Evolutionary conservation across 92 coral and sea anemone genomes (phyloP).

Genomic region (Palythoa grandis): DNA sequence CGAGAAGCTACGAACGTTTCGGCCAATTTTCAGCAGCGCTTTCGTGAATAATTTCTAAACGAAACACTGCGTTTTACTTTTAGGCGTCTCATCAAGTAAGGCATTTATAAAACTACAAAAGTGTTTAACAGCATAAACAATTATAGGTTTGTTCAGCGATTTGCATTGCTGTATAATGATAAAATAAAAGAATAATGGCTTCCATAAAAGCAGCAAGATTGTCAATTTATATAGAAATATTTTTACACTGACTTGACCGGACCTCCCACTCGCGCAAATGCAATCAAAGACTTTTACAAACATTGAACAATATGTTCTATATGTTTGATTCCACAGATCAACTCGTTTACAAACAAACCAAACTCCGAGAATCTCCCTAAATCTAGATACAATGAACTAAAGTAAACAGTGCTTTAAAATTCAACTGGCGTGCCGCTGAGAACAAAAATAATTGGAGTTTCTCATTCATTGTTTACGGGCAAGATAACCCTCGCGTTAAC

Average conservation of each 20-base stretch:
- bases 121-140: too few relatives aligned
- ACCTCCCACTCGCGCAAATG: slow-evolving; percentile 22
- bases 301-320: slow-evolving; percentile 24
- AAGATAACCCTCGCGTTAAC: neutral
- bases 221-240: neutral
- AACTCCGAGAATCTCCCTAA: slow-evolving; percentile 30
- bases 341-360: slow-evolving; percentile 47
- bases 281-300: slow-evolving; percentile 41
- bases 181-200: too few relatives aligned
- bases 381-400: slow-evolving; percentile 42
- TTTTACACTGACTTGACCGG: neutral
- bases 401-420: slow-evolving; percentile 29
- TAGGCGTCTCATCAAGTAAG: too few relatives aligned
- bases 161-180: too few relatives aligned
- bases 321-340: slow-evolving; percentile 44
- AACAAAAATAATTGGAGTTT: too few relatives aligned
- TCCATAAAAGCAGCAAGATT: too few relatives aligned
- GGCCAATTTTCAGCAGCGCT: too few relatives aligned
- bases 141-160: too few relatives aligned
- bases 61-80: too few relatives aligned
- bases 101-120: too few relatives aligned
- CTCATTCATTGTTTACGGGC: neutral
- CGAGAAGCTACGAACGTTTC: too few relatives aligned
- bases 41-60: too few relatives aligned
- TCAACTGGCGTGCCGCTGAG: slow-evolving; percentile 13